These are phyloP conservation scores for Pampus argenteus DNA, from an alignment of 2,797 vertebrate genomes.

Conservation along the genomic window DNA sequence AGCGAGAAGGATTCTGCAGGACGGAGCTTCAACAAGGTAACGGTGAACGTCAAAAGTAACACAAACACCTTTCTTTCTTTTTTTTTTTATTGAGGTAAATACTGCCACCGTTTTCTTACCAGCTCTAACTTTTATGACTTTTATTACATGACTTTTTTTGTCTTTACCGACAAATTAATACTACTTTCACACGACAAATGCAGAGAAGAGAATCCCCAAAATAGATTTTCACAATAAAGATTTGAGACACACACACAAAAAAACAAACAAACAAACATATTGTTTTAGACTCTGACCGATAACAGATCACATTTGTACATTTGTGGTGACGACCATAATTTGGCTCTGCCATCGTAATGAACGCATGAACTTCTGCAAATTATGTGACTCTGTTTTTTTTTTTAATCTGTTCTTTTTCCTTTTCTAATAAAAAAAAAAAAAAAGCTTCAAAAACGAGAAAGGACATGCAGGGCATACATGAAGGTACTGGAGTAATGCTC, in stretches of 20 bases:
- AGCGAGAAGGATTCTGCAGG: constrained; percentile 97
- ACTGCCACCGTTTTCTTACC: constrained; percentile 4
- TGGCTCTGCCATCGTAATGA: constrained; percentile 15
- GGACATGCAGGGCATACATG: constrained; percentile 99
- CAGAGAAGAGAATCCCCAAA: constrained; percentile 4
- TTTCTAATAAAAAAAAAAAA: constrained; percentile 91
- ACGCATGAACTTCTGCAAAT: constrained; percentile 78
- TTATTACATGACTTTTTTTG: no score
- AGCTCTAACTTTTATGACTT: no score
- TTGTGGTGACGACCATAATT: constrained; percentile 26
- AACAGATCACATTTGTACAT: constrained; percentile 42
- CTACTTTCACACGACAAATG: constrained; percentile 10
- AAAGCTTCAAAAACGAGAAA: constrained; percentile 99
- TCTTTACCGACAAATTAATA: constrained; percentile 13
- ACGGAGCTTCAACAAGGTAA: constrained; percentile 97
- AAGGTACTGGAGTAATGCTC: constrained; percentile 96
- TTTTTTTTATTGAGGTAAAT: not conserved
- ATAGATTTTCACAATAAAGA: constrained; percentile 13
- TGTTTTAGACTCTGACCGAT: constrained; percentile 24
- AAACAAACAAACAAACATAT: not conserved
- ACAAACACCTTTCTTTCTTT: not conserved
- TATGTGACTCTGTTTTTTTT: constrained; percentile 79
- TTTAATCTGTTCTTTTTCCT: constrained; percentile 80
- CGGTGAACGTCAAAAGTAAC: not conserved
- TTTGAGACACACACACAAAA: constrained; percentile 12